Base-by-base conservation (phyloP, 1,140 invertebrate genomes). In the Papilio aristodemus region DNA sequence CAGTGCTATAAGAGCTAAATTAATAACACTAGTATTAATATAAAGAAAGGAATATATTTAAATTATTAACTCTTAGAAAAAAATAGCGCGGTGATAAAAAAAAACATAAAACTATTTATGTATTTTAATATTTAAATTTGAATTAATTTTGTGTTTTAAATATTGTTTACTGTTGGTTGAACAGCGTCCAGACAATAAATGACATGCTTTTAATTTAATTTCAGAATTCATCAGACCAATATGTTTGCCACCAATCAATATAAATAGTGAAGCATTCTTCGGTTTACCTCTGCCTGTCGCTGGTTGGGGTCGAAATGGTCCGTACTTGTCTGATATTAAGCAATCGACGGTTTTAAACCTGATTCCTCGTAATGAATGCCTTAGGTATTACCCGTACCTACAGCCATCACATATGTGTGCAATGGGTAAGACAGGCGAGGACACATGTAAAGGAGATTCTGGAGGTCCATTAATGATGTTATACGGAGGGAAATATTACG, bases 381-480 rank as follows among this genome's bases (percentile, higher is more conserved):
- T 69, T 38, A 67, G 70, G 9, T 77, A 76, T 37, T 91, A 91
- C 58, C 78, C 82, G 0, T 41, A 70, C 46, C 66, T 91, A 25
- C 77, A 75, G 0, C 69, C 63, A 4, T 66, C 72, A 0, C 86
- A 91, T 54, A 39, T 91, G 1, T 91, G 87, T 68, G 89, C 87
- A 8, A 85, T 79, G 0, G 87, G 86, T 0, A 73, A 81, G 9
- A 82, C 74, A 2, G 86, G 86, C 0, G 77, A 91, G 66, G 87
- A 91, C 66, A 89, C 87, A 1, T 90, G 87, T 46, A 88, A 84
- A 76, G 89, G 89, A 5, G 87, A 91, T 46, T 91, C 87, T 0
- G 87, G 86, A 13, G 87, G 87, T 13, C 87, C 89, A 4, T 70
- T 91, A 1, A 91, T 91, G 89, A 81, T 86, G 73, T 19, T 85